Base-by-base conservation (phyloP, 2,113 vertebrate species). In the Delphinapterus leucas region DNA sequence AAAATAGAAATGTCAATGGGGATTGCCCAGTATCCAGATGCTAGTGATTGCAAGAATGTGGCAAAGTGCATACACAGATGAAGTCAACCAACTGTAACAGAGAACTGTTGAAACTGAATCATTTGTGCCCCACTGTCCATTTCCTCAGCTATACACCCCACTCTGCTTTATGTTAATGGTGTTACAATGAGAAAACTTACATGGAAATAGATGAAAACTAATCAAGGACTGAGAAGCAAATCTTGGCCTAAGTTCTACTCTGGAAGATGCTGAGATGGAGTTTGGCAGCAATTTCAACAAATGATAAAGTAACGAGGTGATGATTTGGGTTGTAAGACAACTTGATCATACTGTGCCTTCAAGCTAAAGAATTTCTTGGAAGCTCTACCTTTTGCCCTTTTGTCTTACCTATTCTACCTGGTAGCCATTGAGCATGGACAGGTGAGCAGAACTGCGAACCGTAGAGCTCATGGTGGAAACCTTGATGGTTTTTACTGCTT, bases 381-480 rank as follows among this genome's bases (percentile, higher is more conserved):
- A 93, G 55, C 4, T 60, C 17, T 5, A 26, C 20, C 38, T 4
- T 53, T n/a, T 83, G 25, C 25, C 7, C 44, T 85, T 88, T 76
- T 74, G 31, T 28, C 10, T 63, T 71, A 18, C 11, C 15, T 83
- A 1, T 92, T 58, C 7, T 63, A 47, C 17, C 26, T 61, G 36
- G 8, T 17, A 70, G 73, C 4, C 58, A 25, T 0, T 28, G 15
- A 15, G 2, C 13, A 33, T 11, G 41, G 7, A 26, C 1, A 44
- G 17, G 28, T 41, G 21, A 41, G 26, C 9, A 79, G 6, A 33
- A 63, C 6, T 26, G 41, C 87, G 9, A 87, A 10, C 2, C 3
- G 33, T 0, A 36, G 17, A 41, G 53, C 1, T 49, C 53, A 12
- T 4, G 0, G 1, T 5, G 8, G 44, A 68, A 89, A 82, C 12